These are phyloP conservation scores for Drosophila rubida DNA, from an alignment of 2,888 invertebrate genomes.

Conservation along the genomic window DNA sequence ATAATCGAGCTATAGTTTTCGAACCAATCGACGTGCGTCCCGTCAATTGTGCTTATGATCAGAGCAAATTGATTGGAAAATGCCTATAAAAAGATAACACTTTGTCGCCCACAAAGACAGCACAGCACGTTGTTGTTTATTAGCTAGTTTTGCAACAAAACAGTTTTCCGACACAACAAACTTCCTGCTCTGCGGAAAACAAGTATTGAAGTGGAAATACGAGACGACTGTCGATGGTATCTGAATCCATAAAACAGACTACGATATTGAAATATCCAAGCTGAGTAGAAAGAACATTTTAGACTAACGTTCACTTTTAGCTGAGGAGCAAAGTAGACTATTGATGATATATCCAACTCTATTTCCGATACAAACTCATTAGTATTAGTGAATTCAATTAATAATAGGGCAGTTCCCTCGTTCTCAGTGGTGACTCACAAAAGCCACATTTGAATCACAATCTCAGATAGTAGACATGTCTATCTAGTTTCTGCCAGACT, in stretches of 20 bases:
- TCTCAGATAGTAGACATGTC: neutral
- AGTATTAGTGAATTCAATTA: neutral
- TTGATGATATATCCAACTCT: no score
- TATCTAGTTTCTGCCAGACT: neutral
- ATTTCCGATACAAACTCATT: no score
- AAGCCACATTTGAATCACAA: neutral
- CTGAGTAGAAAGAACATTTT: neutral
- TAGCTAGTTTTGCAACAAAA: neutral
- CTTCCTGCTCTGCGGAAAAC: neutral
- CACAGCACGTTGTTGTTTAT: conserved; percentile 9
- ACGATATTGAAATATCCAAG: neutral
- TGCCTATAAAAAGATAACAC: conserved; percentile 46
- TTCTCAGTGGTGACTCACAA: conserved; percentile 28
- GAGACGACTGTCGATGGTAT: neutral
- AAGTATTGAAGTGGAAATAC: neutral
- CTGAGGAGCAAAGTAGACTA: no score
- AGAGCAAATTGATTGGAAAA: conserved; percentile 69
- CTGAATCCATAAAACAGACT: neutral
- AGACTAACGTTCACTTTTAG: neutral
- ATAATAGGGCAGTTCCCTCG: neutral
- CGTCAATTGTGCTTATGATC: conserved; percentile 21
- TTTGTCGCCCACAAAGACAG: conserved; percentile 6
- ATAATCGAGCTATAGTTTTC: conserved; percentile 19
- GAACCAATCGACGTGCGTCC: conserved; percentile 1
- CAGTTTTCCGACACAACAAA: neutral